Percentiles rank a stretch among this genome's conserved stretches.
Evolutionary conservation across 2,113 vertebrate genomes (phyloP).

Genomic region (Grallaria varia): DNA sequence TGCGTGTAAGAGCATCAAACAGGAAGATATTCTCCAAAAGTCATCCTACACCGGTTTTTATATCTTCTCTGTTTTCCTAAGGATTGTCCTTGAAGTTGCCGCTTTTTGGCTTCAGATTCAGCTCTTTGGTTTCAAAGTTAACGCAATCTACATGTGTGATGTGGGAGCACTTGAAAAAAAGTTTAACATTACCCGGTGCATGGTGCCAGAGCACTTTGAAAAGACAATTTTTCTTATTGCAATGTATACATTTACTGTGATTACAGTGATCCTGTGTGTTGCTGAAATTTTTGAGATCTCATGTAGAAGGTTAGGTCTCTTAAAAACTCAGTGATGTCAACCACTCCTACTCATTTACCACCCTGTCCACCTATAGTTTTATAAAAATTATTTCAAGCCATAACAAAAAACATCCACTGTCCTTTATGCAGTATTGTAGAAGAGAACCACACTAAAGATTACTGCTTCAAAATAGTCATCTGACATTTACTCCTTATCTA

Average conservation of each 20-base stretch:
- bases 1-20: slow-evolving; percentile 83
- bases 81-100: slow-evolving; percentile 83
- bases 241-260: slow-evolving; percentile 87
- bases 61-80: slow-evolving; percentile 84
- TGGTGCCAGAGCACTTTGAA: slow-evolving; percentile 89
- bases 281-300: slow-evolving; percentile 87
- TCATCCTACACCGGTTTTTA: slow-evolving; percentile 81
- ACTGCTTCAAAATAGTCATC: not conserved
- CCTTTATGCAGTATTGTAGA: slow-evolving; percentile 21
- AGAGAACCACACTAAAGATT: not conserved
- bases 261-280: slow-evolving; percentile 82
- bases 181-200: slow-evolving; percentile 79
- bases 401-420: slow-evolving; percentile 15
- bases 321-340: slow-evolving; percentile 73
- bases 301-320: slow-evolving; percentile 79
- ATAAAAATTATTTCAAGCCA: not conserved
- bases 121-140: slow-evolving; percentile 87
- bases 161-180: slow-evolving; percentile 75
- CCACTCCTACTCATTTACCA: not conserved
- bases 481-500: not conserved
- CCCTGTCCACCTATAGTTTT: not conserved
- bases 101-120: slow-evolving; percentile 89
- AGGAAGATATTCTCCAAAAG: slow-evolving; percentile 85
- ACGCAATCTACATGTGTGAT: slow-evolving; percentile 78
- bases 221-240: slow-evolving; percentile 91